Conservation (phyloP, 2,113 vertebrate genomes). For the Prionailurus viverrinus region DNA sequence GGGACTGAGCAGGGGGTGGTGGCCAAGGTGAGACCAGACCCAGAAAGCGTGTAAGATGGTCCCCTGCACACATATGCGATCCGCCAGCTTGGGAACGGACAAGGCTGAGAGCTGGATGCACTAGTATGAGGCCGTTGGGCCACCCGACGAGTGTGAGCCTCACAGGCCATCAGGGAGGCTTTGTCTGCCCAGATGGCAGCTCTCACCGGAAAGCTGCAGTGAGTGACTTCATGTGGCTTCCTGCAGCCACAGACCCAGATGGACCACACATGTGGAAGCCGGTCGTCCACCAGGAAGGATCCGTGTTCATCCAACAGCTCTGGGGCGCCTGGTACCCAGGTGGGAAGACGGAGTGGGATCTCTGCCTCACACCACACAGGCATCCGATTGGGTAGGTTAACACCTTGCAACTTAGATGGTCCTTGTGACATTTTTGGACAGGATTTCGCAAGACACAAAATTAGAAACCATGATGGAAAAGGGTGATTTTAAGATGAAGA, state of each 20-base stretch:
- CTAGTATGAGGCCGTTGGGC: too few species aligned
- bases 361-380: neutral
- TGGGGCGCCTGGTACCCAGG: neutral
- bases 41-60: neutral
- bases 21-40: neutral
- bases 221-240: too few species aligned
- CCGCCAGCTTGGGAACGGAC: neutral
- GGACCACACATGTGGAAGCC: neutral
- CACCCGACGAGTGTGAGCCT: neutral
- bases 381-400: neutral
- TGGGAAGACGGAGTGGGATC: neutral
- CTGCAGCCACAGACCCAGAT: neutral
- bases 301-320: neutral
- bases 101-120: too few species aligned
- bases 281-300: rapidly evolving
- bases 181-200: too few species aligned
- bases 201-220: too few species aligned
- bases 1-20: neutral
- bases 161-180: too few species aligned
- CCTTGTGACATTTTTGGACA: neutral
- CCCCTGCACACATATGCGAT: neutral
- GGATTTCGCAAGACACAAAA: neutral
- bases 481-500: neutral
- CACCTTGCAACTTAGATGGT: neutral
- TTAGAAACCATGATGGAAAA: neutral